phyloP scores from a whole-genome alignment of 2,797 vertebrate species.

The Neosilurus mollespiculum region DNA sequence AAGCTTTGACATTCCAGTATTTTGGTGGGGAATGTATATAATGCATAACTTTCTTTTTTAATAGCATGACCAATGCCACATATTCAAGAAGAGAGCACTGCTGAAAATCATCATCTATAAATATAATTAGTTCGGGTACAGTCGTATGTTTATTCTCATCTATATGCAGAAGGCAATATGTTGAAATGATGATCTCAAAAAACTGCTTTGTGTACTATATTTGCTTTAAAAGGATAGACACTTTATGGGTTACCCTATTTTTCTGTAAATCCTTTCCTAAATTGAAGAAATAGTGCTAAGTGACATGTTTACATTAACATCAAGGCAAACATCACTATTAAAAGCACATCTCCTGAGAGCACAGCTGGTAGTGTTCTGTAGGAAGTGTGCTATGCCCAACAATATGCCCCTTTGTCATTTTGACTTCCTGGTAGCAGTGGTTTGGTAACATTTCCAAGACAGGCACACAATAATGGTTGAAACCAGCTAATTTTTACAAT shows the following conservation, averaged over 20 bases:
- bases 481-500: neutral
- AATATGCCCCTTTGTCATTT: neutral
- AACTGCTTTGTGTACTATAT: neutral
- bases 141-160: neutral
- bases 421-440: neutral
- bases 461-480: neutral
- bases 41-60: neutral
- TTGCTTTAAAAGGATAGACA: neutral
- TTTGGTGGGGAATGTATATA: neutral
- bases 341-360: neutral
- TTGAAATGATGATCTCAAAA: neutral
- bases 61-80: neutral
- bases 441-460: neutral
- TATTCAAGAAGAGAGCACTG: neutral
- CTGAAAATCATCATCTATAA: neutral
- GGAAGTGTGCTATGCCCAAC: neutral
- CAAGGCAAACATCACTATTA: neutral
- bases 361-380: conserved; percentile 13
- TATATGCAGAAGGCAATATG: neutral
- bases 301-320: neutral
- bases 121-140: neutral
- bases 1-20: neutral
- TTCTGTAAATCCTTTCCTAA: neutral
- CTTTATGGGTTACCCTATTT: neutral
- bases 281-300: neutral